Evolutionary conservation across 2,888 invertebrate genomes (phyloP).

Genomic region (Brachyptera putata): DNA sequence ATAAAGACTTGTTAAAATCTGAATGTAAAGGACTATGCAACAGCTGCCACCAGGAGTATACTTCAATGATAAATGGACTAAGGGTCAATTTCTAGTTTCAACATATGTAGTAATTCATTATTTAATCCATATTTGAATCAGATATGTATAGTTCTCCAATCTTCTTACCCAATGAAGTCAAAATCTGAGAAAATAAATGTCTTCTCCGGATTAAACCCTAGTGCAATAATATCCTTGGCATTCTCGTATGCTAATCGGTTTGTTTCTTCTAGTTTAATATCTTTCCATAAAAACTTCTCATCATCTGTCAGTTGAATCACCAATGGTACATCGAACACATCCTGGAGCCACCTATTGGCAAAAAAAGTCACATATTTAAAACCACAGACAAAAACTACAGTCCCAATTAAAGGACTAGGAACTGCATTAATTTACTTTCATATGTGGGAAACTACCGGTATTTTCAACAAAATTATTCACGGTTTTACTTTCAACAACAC

Average conservation of each 20-base stretch:
- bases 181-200: slow-evolving; percentile 97
- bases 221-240: slow-evolving; percentile 96
- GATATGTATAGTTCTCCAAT: not conserved
- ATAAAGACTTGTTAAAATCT: not conserved
- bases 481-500: too few relatives aligned
- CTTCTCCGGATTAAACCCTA: slow-evolving; percentile 88
- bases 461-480: too few relatives aligned
- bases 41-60: too few relatives aligned
- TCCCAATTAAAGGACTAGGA: not conserved
- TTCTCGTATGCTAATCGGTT: slow-evolving; percentile 82
- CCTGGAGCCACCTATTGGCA: slow-evolving; percentile 81
- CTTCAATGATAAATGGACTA: too few relatives aligned
- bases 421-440: too few relatives aligned
- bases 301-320: slow-evolving; percentile 98
- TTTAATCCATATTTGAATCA: too few relatives aligned
- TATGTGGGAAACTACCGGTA: too few relatives aligned
- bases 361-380: not conserved
- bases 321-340: slow-evolving; percentile 91
- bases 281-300: slow-evolving; percentile 97
- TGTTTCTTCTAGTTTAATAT: slow-evolving; percentile 83
- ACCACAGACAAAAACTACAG: not conserved
- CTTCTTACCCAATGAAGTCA: slow-evolving; percentile 84
- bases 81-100: too few relatives aligned
- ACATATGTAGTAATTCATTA: too few relatives aligned
- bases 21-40: too few relatives aligned